These are phyloP conservation scores for Albula goreensis DNA, from an alignment of 2,113 vertebrate genomes.

Conservation along the genomic window DNA sequence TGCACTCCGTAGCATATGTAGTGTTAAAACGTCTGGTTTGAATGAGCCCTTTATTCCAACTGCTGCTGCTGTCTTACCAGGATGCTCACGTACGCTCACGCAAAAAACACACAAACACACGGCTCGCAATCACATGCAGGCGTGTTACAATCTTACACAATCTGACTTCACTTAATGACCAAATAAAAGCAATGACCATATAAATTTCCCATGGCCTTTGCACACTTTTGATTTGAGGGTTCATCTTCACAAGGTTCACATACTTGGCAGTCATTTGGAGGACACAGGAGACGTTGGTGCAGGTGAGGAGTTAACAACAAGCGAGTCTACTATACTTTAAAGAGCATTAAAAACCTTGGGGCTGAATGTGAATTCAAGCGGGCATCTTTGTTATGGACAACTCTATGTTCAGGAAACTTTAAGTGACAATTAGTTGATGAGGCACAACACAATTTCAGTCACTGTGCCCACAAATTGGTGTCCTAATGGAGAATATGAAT, in stretches of 20 bases:
- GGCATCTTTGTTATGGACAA: background rate
- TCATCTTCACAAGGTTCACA: background rate
- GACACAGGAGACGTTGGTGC: background rate
- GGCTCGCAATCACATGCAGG: background rate
- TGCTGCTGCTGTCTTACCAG: conserved; percentile 8
- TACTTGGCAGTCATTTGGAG: background rate
- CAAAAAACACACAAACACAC: background rate
- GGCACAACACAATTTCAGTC: too few species aligned
- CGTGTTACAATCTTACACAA: background rate
- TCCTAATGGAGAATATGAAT: background rate
- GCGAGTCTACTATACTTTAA: background rate
- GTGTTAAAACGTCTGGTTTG: background rate
- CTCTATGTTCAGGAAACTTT: background rate
- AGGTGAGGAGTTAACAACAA: background rate
- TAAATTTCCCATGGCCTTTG: too few species aligned
- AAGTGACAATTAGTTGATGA: too few species aligned
- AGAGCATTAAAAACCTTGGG: background rate
- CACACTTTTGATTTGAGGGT: too few species aligned
- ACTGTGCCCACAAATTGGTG: background rate
- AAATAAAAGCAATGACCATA: background rate
- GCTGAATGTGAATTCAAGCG: background rate
- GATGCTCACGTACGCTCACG: background rate
- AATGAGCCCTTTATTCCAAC: background rate
- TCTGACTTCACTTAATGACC: background rate
- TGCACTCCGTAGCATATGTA: background rate